phyloP scores from a whole-genome alignment of 2,797 vertebrate species.

The Vultur gryphus region DNA sequence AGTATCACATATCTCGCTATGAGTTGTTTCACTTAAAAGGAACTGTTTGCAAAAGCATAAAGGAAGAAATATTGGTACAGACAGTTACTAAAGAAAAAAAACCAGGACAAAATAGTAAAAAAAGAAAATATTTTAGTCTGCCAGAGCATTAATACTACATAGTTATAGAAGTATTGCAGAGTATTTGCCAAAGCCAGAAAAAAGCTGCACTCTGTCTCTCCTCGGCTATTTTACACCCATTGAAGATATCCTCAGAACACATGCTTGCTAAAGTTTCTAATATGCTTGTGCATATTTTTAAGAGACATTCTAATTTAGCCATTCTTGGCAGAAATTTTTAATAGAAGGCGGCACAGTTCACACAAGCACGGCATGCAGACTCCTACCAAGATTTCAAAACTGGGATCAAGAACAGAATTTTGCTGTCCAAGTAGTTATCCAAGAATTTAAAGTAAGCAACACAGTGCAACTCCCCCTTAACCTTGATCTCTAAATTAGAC shows the following conservation, averaged over 20 bases:
- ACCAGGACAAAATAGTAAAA: not conserved
- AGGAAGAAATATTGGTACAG: not conserved
- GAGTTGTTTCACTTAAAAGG: not conserved
- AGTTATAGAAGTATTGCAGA: not conserved
- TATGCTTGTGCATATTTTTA: not conserved
- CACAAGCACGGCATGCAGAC: not conserved
- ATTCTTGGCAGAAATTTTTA: not conserved
- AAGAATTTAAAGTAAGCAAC: not conserved
- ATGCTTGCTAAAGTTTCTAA: not conserved
- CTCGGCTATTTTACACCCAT: not conserved
- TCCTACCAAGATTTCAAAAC: not conserved
- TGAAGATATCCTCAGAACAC: not conserved
- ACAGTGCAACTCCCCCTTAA: not conserved
- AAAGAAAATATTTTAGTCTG: not conserved
- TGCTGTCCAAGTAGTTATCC: conserved; percentile 1
- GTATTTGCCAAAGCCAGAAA: not conserved
- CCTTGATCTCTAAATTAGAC: not conserved
- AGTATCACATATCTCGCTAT: not conserved
- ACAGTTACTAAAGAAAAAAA: not conserved
- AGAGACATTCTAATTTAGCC: not conserved
- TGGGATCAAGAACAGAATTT: not conserved
- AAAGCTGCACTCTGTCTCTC: not conserved
- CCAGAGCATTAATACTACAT: not conserved
- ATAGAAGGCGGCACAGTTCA: not conserved
- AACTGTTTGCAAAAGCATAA: not conserved